Evolutionary conservation across 2,797 vertebrate genomes (phyloP), one percentile per base, ranked within the genome.

Genomic region (Danio jaintianensis): DNA sequence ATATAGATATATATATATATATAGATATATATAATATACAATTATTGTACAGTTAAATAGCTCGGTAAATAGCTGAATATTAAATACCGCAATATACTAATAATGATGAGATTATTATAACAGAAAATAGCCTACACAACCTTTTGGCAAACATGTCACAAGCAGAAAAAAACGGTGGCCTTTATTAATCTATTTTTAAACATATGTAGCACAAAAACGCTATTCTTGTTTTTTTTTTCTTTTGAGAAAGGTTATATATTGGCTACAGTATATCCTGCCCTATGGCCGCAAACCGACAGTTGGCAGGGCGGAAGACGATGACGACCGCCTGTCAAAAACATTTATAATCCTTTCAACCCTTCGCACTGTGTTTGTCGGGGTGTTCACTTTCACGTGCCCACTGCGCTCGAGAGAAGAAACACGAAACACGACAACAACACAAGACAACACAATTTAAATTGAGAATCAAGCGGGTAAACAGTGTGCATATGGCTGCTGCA

Each of bases 391-490:
- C 92, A 92, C 91, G 90, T 83, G 88, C 86, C 89, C 86, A 84
- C 87, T 47, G 90, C 85, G 90, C 92, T 78, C 91, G 90, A 29
- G 53, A 13, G 40, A 62, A 38, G 73, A 81, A 87, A 94, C 93
- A 87, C 1, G 45, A 47, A 47, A 13, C 29, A 29, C 93, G 22
- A 20, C n/a, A 91, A 70, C 0, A 93, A 94, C 92, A 94, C 92
- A 40, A 94, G 94, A 95, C 91, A 93, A 93, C 90, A 94, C 93
- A 91, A 92, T 94, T 94, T 95, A 94, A 95, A 95, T 93, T 90
- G 90, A 59, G 93, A 95, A 94, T 94, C 92, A 92, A 94, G 94
- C 92, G 91, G 93, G 94, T 96, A 96, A 96, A 97, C 94, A 96
- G 94, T 91, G 93, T 94, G 95, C 94, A 92, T 92, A 94, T 92